Evolutionary conservation across 2,113 vertebrate species (phyloP), one percentile per base, ranked within the genome.

Genomic region (Manacus vitellinus): DNA sequence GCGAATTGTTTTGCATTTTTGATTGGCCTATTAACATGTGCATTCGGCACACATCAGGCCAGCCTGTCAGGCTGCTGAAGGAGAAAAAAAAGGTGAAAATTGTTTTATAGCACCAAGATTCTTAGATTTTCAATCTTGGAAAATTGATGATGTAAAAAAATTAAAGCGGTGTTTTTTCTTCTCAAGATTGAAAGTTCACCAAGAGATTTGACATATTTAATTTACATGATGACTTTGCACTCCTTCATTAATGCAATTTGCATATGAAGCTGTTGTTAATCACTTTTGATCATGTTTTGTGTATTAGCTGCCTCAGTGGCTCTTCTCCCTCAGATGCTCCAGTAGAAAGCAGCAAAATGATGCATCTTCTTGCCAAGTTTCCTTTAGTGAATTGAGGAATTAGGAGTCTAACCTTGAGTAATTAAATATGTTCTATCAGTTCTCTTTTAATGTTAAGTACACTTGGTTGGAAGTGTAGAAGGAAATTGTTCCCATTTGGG

Each of bases 1-100:
- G 99, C 99, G 99, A 99, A 99, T 99, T 99, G 99, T 99, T 99
- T 99, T 99, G 99, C 99, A 99, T 99, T 99, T 99, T 99, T 99
- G 99, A 99, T 99, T 99, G 99, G 99, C 98, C 99, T 99, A 99
- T 99, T 99, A 99, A 99, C 98, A 99, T 99, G 99, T 99, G 98
- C 99, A 99, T 99, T 99, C 98, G 98, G 97, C 98, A 98, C 98
- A 98, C 99, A 99, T 99, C 99, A 99, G 99, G 98, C 98, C 98
- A 98, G 99, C 98, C 99, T 99, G 99, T 99, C 99, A 99, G 99
- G 97, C 98, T 98, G 98, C 98, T 98, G 98, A 98, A 98, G 98
- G 98, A 98, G 98, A 97, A 98, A 98, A 98, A 98, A 98, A 98
- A 98, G 98, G 98, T 98, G 98, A 98, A 99, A 99, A 99, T 98